Evolutionary conservation across 2,797 vertebrate genomes (phyloP).

Genomic region (Atherinosoma microstoma): DNA sequence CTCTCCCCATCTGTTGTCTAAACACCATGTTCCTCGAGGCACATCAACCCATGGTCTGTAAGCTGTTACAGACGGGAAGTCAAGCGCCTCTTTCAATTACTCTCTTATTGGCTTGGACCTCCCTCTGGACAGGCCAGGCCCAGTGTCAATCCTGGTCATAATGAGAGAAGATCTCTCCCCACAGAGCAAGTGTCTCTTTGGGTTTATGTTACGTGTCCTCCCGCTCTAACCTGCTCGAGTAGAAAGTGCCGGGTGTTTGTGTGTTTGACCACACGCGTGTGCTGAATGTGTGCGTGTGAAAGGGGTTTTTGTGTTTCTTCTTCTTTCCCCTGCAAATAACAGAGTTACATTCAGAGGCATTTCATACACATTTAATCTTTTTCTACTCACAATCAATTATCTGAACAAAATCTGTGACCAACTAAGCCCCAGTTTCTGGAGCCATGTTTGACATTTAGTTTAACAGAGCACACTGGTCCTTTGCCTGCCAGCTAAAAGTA

Average conservation of each 20-base stretch:
- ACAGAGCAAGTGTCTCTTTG: constrained; percentile 77
- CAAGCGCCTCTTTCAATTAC: constrained; percentile 84
- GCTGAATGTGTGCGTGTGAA: constrained; percentile 11
- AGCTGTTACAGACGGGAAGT: constrained; percentile 78
- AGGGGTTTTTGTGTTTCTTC: constrained; percentile 4
- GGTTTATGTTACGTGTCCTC: constrained; percentile 76
- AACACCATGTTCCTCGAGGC: constrained; percentile 66
- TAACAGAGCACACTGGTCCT: constrained; percentile 41
- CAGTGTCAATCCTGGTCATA: constrained; percentile 80
- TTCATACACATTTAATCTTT: constrained; percentile 26
- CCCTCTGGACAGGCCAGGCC: constrained; percentile 74
- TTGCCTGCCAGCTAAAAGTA: constrained; percentile 43
- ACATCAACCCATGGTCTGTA: constrained; percentile 72
- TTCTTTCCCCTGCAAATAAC: constrained; percentile 8
- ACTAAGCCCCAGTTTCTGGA: constrained; percentile 26
- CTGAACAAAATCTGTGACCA: constrained; percentile 29
- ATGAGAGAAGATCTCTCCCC: constrained; percentile 83
- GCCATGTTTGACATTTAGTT: constrained; percentile 57
- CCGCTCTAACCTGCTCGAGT: constrained; percentile 70
- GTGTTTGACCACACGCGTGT: constrained; percentile 26
- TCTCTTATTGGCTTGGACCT: constrained; percentile 80
- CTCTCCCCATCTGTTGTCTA: constrained; percentile 78
- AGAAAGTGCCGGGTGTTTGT: constrained; percentile 42
- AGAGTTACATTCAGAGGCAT: constrained; percentile 17
- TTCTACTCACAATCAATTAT: constrained; percentile 29